Conservation (phyloP, 1,140 invertebrate genomes). For the Monochamus saltuarius region DNA sequence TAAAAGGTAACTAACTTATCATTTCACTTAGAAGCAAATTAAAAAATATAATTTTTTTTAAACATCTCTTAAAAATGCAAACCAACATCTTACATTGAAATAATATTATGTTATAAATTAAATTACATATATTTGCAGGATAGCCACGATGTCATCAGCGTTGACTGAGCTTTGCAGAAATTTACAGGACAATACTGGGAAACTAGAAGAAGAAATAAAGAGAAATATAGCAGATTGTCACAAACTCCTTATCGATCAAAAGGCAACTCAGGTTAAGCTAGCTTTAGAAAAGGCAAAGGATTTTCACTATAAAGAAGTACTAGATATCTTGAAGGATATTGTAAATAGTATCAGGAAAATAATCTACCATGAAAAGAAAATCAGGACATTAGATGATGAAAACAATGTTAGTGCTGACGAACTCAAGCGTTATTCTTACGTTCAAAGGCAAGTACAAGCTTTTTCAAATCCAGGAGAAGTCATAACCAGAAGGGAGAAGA, state of each 20-base stretch:
- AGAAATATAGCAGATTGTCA: conserved; percentile 22
- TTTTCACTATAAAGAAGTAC: conserved; percentile 34
- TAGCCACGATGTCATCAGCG: background rate
- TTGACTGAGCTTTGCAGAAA: conserved; percentile 28
- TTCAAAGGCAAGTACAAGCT: conserved; percentile 25
- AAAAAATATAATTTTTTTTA: too few species aligned
- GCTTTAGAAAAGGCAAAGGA: conserved; percentile 35
- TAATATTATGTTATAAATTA: too few species aligned
- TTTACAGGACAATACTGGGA: conserved; percentile 27
- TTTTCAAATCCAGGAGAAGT: conserved; percentile 16
- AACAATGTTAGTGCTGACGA: conserved; percentile 16
- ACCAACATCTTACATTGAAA: too few species aligned
- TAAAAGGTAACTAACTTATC: too few species aligned
- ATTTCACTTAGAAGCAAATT: too few species aligned
- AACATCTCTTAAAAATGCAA: too few species aligned
- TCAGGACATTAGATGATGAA: conserved; percentile 21
- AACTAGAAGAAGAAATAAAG: conserved; percentile 28
- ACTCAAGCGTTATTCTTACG: conserved; percentile 28
- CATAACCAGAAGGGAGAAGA: conserved; percentile 18
- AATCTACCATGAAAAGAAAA: conserved; percentile 24
- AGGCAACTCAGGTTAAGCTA: conserved; percentile 12
- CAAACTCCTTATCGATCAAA: conserved; percentile 16
- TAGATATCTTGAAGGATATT: conserved; percentile 23
- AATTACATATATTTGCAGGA: too few species aligned
- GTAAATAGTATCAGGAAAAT: conserved; percentile 26